Conservation (phyloP, 1,140 invertebrate species). For the Trachymyrmex septentrionalis region DNA sequence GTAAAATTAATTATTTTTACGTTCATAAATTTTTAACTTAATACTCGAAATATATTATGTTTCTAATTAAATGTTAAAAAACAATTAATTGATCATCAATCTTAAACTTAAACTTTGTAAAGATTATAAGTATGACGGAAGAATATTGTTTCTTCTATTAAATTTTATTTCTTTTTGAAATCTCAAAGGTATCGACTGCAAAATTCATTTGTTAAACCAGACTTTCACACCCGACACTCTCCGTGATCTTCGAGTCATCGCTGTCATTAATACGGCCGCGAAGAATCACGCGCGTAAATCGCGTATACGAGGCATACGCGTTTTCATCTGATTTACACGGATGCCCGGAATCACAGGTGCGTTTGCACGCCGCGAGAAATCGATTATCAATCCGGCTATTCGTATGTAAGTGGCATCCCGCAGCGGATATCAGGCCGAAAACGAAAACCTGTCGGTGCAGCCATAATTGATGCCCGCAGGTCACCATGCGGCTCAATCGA, state of each 20-base stretch:
- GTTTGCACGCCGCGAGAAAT: constrained; percentile 66
- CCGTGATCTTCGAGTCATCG: not conserved
- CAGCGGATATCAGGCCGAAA: constrained; percentile 72
- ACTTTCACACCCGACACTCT: not conserved
- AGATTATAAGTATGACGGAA: not conserved
- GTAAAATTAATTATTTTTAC: not conserved
- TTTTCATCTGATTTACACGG: constrained; percentile 64
- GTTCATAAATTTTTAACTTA: not conserved
- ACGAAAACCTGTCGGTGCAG: constrained; percentile 75
- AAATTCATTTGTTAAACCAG: constrained; percentile 33
- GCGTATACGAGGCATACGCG: not conserved
- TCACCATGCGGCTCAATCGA: constrained; percentile 69
- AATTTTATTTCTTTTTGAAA: constrained; percentile 11
- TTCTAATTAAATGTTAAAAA: not conserved
- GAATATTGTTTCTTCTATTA: not conserved
- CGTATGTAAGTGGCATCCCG: constrained; percentile 71
- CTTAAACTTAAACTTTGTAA: not conserved
- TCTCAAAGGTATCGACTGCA: not conserved
- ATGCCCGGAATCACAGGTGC: constrained; percentile 39
- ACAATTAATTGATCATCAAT: constrained; percentile 7
- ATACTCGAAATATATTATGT: not conserved
- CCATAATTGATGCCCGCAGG: constrained; percentile 72
- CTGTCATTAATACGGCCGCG: constrained; percentile 23
- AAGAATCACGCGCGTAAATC: constrained; percentile 12
- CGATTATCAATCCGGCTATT: constrained; percentile 68